Evolutionary conservation across 2,888 invertebrate genomes (phyloP).

Genomic region (Lithophane ornitopus): DNA sequence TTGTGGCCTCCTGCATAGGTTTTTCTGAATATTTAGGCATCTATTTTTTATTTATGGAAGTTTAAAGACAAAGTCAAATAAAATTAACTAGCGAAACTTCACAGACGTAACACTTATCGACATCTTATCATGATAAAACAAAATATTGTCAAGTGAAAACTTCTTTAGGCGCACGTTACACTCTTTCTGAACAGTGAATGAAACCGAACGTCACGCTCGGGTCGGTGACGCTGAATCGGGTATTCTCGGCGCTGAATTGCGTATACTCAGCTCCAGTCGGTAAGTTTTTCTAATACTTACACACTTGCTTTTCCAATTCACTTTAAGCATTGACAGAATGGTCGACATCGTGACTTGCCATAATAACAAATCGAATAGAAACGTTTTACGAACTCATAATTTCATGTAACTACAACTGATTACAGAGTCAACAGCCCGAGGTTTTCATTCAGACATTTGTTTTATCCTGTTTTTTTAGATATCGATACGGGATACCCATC

Average conservation of each 20-base stretch:
- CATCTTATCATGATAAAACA: not conserved
- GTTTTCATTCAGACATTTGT: no score
- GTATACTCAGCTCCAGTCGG: not conserved
- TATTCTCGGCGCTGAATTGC: not conserved
- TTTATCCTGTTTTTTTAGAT: not conserved
- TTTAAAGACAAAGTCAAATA: not conserved
- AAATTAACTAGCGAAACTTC: not conserved
- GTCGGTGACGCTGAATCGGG: not conserved
- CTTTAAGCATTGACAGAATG: not conserved
- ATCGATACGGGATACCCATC: not conserved
- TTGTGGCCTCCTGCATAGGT: not conserved
- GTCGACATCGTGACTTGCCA: not conserved
- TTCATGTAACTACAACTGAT: not conserved
- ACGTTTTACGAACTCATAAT: not conserved
- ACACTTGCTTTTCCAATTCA: not conserved
- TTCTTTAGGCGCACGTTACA: not conserved
- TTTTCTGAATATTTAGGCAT: not conserved
- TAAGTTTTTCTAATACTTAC: not conserved
- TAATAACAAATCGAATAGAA: not conserved
- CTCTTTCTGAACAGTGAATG: no score
- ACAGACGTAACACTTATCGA: no score
- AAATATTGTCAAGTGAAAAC: not conserved
- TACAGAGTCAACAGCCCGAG: not conserved
- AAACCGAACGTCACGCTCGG: not conserved
- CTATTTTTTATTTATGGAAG: not conserved